Conservation (phyloP, 2,113 vertebrate genomes). For the Regulus satrapa region DNA sequence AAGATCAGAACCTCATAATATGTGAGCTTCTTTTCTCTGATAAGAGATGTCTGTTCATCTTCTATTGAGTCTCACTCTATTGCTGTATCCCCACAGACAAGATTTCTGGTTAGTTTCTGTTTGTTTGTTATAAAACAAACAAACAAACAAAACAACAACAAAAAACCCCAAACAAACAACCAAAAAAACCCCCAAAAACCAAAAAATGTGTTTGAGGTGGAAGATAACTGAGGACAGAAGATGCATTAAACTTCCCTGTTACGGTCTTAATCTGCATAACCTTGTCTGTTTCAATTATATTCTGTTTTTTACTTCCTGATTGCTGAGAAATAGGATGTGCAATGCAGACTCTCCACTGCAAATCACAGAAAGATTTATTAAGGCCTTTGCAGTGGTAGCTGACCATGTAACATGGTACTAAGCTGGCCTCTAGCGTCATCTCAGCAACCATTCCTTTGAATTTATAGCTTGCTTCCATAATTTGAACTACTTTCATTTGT, state of each 20-base stretch:
- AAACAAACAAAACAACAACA: too few species aligned
- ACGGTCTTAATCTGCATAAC: background rate
- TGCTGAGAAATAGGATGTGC: background rate
- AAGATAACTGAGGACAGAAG: background rate
- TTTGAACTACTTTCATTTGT: background rate
- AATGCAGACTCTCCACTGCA: background rate
- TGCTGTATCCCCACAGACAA: background rate
- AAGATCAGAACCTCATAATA: background rate
- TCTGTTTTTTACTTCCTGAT: background rate
- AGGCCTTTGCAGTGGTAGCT: background rate
- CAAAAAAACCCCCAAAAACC: too few species aligned
- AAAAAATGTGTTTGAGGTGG: background rate
- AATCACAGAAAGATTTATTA: background rate
- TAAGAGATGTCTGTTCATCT: background rate
- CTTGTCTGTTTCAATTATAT: background rate
- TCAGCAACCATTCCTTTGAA: background rate
- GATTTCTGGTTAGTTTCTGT: background rate
- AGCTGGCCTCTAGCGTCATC: background rate
- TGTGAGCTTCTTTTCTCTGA: background rate
- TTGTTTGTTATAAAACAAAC: background rate
- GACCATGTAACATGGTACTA: background rate
- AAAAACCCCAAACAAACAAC: too few species aligned
- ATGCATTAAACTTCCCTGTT: background rate
- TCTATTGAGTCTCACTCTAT: background rate
- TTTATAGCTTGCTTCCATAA: background rate